Base-by-base conservation (phyloP, 2,888 invertebrate species). In the Hipparchia sbordonii region DNA sequence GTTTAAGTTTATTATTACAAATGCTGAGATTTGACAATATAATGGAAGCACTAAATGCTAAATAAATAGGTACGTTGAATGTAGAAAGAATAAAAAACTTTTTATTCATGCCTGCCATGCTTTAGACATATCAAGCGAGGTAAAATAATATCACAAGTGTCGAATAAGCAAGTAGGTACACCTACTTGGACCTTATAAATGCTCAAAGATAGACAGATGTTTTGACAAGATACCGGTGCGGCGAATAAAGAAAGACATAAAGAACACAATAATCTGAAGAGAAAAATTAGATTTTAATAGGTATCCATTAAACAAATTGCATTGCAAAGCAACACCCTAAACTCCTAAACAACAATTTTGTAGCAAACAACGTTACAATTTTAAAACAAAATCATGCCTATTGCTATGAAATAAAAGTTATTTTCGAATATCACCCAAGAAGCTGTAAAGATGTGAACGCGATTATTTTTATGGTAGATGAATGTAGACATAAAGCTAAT, bases 391-490 rank as follows among this genome's bases (percentile, higher is more conserved):
- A 3, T 72, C 23, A n/a, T 12, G 33, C 45, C 69, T 72, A 61
- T 51, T 2, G n/a, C 7, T 4, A 6, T 7, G n/a, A 8, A 23
- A 72, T 74, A 74, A 72, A 63, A 23, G 10, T 45, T 59, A 10
- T 12, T 72, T 74, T 72, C 39, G 60, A 71, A 74, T 39, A 57
- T 54, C 52, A 13, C 52, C 52, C 33, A 45, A 9, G 13, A 23
- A 52, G 67, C 57, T 51, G 69, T 70, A 76, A 75, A 76, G 76
- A 77, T 76, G 66, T 70, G 75, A 72, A 72, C 60, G 62, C 75
- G 77, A 79, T 79, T 76, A 77, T 76, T 77, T 80, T 78, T 79
- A 80, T 75, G 79, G 70, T 63, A 72, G 73, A 76, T 75, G 73
- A 77, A 77, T 67, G 74, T 72, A 67, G 77, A 70, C 57, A 13